Evolutionary conservation across 1,140 invertebrate species (phyloP).

Genomic region (Megalopta genalis): DNA sequence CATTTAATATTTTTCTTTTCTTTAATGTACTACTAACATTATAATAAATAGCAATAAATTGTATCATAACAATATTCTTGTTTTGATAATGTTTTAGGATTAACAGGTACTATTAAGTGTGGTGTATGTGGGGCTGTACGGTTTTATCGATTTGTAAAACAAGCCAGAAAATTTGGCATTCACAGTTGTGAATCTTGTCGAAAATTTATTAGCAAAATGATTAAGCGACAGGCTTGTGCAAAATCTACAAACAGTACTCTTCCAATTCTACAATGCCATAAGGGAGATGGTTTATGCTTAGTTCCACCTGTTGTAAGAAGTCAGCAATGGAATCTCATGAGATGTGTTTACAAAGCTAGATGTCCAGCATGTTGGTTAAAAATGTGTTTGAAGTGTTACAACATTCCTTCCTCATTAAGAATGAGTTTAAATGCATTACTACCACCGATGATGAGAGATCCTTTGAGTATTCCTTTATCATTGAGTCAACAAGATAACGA

Average conservation of each 20-base stretch:
- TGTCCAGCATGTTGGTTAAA: slow-evolving; percentile 94
- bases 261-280: slow-evolving; percentile 84
- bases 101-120: slow-evolving; percentile 86
- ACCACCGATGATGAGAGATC: slow-evolving; percentile 79
- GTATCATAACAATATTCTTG: neutral
- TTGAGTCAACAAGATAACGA: slow-evolving; percentile 68
- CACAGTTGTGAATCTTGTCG: slow-evolving; percentile 91
- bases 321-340: slow-evolving; percentile 86
- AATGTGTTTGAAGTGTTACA: slow-evolving; percentile 89
- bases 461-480: slow-evolving; percentile 65
- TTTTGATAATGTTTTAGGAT: slow-evolving; percentile 69
- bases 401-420: slow-evolving; percentile 85
- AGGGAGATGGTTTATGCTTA: slow-evolving; percentile 86
- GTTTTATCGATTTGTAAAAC: slow-evolving; percentile 87
- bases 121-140: slow-evolving; percentile 89
- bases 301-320: slow-evolving; percentile 86
- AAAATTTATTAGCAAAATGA: slow-evolving; percentile 91
- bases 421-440: slow-evolving; percentile 84
- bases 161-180: slow-evolving; percentile 91
- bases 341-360: slow-evolving; percentile 85
- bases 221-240: slow-evolving; percentile 84
- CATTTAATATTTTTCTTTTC: neutral
- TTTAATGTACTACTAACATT: slow-evolving; percentile 2
- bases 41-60: neutral
- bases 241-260: slow-evolving; percentile 78